These are phyloP conservation scores for Dermolepida albohirtum DNA, from an alignment of 2,888 invertebrate genomes.

Conservation along the genomic window DNA sequence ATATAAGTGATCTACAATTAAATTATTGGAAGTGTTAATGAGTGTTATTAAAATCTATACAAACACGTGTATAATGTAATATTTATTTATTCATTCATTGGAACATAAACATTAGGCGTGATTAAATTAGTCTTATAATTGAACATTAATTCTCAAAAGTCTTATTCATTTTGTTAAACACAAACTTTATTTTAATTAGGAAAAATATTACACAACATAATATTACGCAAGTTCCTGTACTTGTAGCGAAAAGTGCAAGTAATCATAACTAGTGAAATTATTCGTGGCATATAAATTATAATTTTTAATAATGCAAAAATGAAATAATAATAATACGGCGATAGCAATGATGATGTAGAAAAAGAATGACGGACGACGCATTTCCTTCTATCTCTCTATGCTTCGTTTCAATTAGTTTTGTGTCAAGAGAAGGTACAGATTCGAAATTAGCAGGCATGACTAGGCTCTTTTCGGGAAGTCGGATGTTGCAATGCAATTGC, in stretches of 20 bases:
- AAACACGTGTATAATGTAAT: too few species aligned
- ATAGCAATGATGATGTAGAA: not conserved
- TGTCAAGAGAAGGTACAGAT: slow-evolving; percentile 4
- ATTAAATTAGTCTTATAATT: too few species aligned
- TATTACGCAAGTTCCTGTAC: not conserved
- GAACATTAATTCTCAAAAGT: too few species aligned
- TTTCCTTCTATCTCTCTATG: slow-evolving; percentile 2
- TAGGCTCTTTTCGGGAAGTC: not conserved
- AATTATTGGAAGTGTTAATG: too few species aligned
- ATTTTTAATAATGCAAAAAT: slow-evolving; percentile 6
- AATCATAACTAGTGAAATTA: not conserved
- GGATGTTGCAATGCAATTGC: not conserved
- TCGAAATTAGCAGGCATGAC: slow-evolving; percentile 21
- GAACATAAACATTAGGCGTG: too few species aligned
- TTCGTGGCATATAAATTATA: slow-evolving; percentile 1
- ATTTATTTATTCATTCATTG: too few species aligned
- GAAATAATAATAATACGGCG: not conserved
- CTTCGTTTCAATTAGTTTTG: slow-evolving; percentile 14
- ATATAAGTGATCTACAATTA: too few species aligned
- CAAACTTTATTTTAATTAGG: too few species aligned
- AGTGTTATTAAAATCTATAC: too few species aligned
- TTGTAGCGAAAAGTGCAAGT: slow-evolving; percentile 11
- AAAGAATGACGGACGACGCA: not conserved
- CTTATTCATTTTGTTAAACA: too few species aligned
- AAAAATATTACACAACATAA: not conserved